Evolutionary conservation across 2,113 vertebrate species (phyloP), one percentile per base, ranked within the genome.

Genomic region (Scomber colias): DNA sequence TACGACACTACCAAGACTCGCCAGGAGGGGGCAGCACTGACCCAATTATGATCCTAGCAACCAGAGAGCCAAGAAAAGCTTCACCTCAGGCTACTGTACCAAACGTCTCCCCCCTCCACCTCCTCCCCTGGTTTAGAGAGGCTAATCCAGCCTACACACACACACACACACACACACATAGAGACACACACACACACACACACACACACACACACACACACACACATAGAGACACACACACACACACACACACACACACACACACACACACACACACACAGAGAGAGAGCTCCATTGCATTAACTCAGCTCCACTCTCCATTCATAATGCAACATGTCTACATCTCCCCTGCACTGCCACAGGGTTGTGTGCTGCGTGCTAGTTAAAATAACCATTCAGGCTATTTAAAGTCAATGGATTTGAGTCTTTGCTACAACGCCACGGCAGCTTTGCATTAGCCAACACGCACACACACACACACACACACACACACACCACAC

Each of bases 11-110:
- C 51, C 15, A 27, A 2, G 8, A 17, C 48, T 60, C 62, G 77
- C 90, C 94, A 95, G 85, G 10, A 27, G 93, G 75, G 78, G 92
- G 90, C 92, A 91, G 78, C 69, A 57, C 87, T 87, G 60, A 60
- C 48, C 57, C 56, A 68, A 1, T 6, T 86, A 71, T 76, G 10
- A 35, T 73, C 70, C 13, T 24, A 17, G 13, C 76, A 71, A 74
- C 53, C 65, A 63, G 48, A 10, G n/a, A 64, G 63, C 15, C 17
- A 30, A 75, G 66, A 83, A 80, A 84, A 83, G 81, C 82, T 45
- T 88, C 62, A 76, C 87, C 84, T 82, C 71, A 55, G 77, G 84
- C 81, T 84, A 56, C 35, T 50, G 24, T 50, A n/a, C 30, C 70
- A 70, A 69, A 71, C 77, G 77, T 63, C 74, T 27, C 24, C 3